A percentile compares a stretch with the other conserved stretches of the same genome.
Conservation (phyloP, 2,888 invertebrate genomes). For the Trachelus tabidus region DNA sequence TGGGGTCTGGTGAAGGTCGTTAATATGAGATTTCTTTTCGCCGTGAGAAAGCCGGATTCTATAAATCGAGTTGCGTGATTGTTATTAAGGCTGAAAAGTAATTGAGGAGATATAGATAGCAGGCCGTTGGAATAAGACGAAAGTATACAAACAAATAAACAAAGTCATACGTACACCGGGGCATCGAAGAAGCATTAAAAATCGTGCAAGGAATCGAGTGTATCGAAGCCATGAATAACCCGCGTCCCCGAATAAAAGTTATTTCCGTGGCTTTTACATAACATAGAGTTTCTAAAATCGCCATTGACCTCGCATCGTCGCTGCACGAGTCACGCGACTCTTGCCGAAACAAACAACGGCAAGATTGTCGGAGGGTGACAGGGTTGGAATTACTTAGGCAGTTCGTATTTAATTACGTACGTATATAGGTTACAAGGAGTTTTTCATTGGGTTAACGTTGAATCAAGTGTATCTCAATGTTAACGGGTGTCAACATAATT, state of each 20-base stretch:
- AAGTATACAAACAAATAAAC: constrained; percentile 5
- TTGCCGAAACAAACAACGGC: neutral
- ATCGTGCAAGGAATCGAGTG: neutral
- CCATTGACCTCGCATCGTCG: neutral
- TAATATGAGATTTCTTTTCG: constrained; percentile 4
- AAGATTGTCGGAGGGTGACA: neutral
- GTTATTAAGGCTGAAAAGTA: neutral
- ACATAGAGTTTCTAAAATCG: constrained; percentile 6
- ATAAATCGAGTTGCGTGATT: neutral
- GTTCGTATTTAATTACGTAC: neutral
- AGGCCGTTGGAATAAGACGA: neutral
- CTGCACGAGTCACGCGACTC: neutral
- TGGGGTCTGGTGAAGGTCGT: constrained; percentile 27
- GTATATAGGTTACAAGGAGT: neutral
- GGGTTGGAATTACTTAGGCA: neutral
- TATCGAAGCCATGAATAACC: neutral
- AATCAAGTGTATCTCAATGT: neutral
- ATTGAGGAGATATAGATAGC: neutral
- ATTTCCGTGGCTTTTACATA: constrained; percentile 28
- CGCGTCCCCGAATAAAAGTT: constrained; percentile 25
- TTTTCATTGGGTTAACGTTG: neutral
- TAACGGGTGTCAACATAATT: neutral
- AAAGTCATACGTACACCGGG: neutral
- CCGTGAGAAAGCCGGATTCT: neutral
- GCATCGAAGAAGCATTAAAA: neutral